A percentile compares a stretch with the other conserved stretches of the same genome.
Conservation (phyloP, 2,113 vertebrate genomes). For the Lophura nycthemera region DNA sequence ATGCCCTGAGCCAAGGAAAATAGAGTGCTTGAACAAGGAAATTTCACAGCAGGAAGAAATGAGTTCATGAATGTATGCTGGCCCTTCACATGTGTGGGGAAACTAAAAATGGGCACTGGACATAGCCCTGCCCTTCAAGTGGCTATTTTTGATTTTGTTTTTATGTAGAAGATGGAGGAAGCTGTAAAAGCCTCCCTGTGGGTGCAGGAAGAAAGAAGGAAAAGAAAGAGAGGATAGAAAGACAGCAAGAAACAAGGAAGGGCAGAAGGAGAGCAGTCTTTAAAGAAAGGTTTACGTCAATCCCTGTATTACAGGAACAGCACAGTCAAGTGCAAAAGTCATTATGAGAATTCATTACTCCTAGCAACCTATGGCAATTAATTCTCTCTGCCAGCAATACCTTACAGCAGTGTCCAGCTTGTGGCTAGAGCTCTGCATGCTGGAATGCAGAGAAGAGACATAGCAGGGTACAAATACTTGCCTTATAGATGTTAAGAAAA, state of each 20-base stretch:
- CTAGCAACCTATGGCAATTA: background rate
- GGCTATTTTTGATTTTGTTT: background rate
- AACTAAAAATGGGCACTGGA: background rate
- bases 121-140: background rate
- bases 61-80: background rate
- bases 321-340: background rate
- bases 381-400: background rate
- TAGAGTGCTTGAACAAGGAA: background rate
- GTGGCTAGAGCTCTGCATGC: background rate
- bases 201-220: background rate
- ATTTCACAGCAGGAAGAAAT: background rate
- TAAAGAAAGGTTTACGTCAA: background rate
- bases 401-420: background rate
- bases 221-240: background rate
- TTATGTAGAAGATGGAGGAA: background rate
- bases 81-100: background rate
- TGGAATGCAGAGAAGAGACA: background rate
- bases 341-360: background rate
- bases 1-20: background rate
- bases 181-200: background rate
- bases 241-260: background rate
- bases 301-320: background rate
- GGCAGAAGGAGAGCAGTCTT: background rate
- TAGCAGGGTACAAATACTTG: background rate
- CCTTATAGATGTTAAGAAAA: background rate